A percentile compares a stretch with the other conserved stretches of the same genome.
Evolutionary conservation across 2,888 invertebrate species (phyloP).

Genomic region (Amphiduros pacificus): DNA sequence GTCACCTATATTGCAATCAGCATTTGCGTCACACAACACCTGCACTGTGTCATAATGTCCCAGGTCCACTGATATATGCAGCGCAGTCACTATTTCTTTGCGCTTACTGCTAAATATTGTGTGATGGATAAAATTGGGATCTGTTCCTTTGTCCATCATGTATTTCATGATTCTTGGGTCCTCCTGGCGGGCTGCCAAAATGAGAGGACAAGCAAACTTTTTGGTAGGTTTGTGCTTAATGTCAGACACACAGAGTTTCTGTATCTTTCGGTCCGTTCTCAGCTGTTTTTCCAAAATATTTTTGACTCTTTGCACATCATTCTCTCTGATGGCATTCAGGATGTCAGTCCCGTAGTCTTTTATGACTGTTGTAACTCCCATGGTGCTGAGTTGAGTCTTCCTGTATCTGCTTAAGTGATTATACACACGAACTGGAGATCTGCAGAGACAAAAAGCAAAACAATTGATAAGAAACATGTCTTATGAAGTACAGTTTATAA

Average conservation of each 20-base stretch:
- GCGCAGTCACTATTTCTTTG: constrained; percentile 30
- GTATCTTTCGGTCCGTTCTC: constrained; percentile 25
- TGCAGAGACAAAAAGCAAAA: too few species aligned
- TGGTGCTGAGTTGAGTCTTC: constrained; percentile 17
- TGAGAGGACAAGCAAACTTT: constrained; percentile 37
- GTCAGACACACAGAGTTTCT: constrained; percentile 32
- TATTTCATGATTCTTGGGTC: constrained; percentile 32
- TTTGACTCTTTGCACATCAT: constrained; percentile 30
- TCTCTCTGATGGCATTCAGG: constrained; percentile 34
- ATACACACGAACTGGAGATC: constrained; percentile 3
- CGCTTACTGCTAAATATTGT: constrained; percentile 33
- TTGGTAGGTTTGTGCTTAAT: constrained; percentile 37
- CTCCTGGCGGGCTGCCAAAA: constrained; percentile 34
- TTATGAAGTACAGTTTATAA: too few species aligned
- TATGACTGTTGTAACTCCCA: constrained; percentile 32
- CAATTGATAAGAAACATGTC: too few species aligned
- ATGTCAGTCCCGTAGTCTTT: constrained; percentile 36
- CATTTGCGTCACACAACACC: constrained; percentile 29
- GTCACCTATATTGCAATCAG: constrained; percentile 32
- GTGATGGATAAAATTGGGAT: constrained; percentile 37
- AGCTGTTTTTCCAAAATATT: constrained; percentile 32
- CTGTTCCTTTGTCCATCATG: constrained; percentile 33
- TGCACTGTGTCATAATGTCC: constrained; percentile 30
- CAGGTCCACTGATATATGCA: constrained; percentile 36
- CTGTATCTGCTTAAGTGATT: neutral